These are phyloP conservation scores for Cartodere bifasciata DNA, from an alignment of 2,888 invertebrate species.

Conservation along the genomic window DNA sequence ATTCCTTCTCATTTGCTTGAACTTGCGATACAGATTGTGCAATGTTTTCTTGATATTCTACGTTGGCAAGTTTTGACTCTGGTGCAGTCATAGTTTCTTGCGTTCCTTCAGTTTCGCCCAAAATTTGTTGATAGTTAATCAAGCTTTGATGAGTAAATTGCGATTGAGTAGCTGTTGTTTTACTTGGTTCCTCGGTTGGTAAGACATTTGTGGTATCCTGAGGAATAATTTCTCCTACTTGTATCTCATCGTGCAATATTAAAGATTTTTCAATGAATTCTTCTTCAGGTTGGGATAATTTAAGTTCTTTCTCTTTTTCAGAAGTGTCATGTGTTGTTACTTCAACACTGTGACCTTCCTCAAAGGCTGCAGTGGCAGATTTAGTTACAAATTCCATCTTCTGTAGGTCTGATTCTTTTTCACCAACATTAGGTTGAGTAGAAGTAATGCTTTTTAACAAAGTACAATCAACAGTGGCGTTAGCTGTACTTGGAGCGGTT, in stretches of 20 bases:
- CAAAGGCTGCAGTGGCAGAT: conserved; percentile 38
- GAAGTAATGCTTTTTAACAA: conserved; percentile 44
- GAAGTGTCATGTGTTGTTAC: conserved; percentile 42
- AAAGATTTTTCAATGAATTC: conserved; percentile 23
- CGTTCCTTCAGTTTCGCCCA: conserved; percentile 45
- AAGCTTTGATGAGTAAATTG: conserved; percentile 43
- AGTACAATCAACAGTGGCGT: conserved; percentile 22
- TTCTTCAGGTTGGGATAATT: conserved; percentile 22
- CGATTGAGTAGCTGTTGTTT: conserved; percentile 38
- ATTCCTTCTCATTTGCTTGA: conserved; percentile 39
- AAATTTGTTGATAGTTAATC: conserved; percentile 39
- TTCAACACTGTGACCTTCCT: conserved; percentile 43
- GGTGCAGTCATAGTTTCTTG: conserved; percentile 36
- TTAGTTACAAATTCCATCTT: conserved; percentile 35
- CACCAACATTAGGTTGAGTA: conserved; percentile 42
- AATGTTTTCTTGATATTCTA: conserved; percentile 34
- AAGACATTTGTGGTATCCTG: conserved; percentile 41
- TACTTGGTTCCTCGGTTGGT: conserved; percentile 31
- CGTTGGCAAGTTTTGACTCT: conserved; percentile 34
- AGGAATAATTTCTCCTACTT: conserved; percentile 42
- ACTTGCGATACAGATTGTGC: conserved; percentile 37
- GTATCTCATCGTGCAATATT: conserved; percentile 38
- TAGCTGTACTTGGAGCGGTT: conserved; percentile 15
- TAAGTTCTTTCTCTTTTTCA: conserved; percentile 43
- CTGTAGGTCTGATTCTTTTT: conserved; percentile 42